phyloP scores from a whole-genome alignment of 1,140 invertebrate genomes.

The Drosophila persimilis region DNA sequence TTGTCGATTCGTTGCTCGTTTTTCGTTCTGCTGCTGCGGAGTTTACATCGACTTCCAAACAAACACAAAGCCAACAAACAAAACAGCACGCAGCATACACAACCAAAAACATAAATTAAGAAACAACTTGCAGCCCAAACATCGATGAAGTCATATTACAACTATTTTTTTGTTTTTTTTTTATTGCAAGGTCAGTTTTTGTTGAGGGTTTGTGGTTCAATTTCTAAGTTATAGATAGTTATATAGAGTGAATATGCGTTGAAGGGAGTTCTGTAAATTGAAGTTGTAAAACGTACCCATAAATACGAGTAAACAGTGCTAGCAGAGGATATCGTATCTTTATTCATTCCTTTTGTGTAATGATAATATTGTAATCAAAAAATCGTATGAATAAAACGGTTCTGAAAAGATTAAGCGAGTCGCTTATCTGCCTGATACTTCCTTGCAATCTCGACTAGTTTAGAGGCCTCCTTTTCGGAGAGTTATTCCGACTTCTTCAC shows the following conservation, averaged over 20 bases:
- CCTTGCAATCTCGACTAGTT: background rate
- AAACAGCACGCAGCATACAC: background rate
- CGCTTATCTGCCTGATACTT: constrained; percentile 1
- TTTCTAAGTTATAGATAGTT: background rate
- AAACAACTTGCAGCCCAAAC: constrained; percentile 48
- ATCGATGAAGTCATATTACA: constrained; percentile 47
- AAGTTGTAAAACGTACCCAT: constrained; percentile 6
- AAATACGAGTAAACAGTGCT: background rate
- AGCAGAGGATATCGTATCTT: no score
- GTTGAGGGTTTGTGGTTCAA: background rate
- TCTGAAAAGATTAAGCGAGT: background rate
- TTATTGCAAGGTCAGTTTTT: constrained; percentile 40
- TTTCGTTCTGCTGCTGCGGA: constrained; percentile 33
- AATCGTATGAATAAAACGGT: no score
- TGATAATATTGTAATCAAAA: no score
- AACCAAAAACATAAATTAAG: constrained; percentile 12
- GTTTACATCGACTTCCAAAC: constrained; percentile 24
- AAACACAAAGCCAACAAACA: constrained; percentile 27
- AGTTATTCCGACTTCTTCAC: no score
- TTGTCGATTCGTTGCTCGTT: constrained; percentile 18
- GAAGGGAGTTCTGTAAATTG: constrained; percentile 1
- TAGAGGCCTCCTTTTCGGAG: constrained; percentile 6
- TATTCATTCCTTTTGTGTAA: no score
- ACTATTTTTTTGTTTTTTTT: constrained; percentile 17
- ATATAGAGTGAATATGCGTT: background rate